A percentile compares a stretch with the other conserved stretches of the same genome.
Conservation (phyloP, 2,113 vertebrate species). For the Aspidoscelis tigris region DNA sequence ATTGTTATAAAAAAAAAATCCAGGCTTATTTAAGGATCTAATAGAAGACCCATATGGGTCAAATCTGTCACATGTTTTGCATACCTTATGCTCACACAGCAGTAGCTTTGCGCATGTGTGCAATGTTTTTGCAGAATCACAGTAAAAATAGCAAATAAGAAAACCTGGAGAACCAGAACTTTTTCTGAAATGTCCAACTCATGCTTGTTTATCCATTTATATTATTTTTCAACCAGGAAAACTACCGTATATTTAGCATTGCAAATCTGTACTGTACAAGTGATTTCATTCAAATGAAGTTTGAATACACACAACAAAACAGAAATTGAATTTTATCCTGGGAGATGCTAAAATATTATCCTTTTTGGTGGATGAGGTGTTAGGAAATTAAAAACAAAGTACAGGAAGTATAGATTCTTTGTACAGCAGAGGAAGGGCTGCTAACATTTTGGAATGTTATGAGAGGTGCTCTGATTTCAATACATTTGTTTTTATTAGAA, state of each 20-base stretch:
- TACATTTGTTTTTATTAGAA: too few species aligned
- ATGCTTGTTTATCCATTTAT: neutral
- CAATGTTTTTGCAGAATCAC: neutral
- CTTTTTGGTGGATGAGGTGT: neutral
- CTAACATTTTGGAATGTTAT: too few species aligned
- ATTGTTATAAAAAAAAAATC: neutral
- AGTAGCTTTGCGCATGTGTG: neutral
- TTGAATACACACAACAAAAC: neutral
- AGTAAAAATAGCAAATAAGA: neutral
- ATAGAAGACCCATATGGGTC: neutral
- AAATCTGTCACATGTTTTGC: neutral
- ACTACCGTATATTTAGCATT: neutral
- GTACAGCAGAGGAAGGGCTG: too few species aligned
- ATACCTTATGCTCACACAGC: neutral
- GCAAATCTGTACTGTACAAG: neutral
- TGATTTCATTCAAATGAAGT: neutral
- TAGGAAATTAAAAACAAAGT: neutral
- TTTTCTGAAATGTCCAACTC: neutral
- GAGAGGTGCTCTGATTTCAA: too few species aligned
- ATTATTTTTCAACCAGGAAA: neutral
- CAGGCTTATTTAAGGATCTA: accelerated
- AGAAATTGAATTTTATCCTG: neutral
- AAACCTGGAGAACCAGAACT: neutral
- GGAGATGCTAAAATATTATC: neutral
- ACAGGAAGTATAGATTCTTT: too few species aligned